Evolutionary conservation across 2,888 invertebrate species (phyloP).

Genomic region (Antitype chi): DNA sequence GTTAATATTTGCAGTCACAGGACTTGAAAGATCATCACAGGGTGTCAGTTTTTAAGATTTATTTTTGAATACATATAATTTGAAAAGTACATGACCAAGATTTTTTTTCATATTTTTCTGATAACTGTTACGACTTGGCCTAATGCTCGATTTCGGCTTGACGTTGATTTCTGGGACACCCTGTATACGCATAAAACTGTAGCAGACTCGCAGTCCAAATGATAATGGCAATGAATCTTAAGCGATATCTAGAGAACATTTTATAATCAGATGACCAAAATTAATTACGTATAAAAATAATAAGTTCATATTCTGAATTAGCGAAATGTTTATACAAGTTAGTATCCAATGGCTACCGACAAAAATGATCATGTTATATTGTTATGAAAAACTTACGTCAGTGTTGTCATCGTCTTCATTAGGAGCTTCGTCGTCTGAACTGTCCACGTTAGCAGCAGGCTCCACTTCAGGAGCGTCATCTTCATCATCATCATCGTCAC

Average conservation of each 20-base stretch:
- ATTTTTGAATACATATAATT: no score
- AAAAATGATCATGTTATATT: not conserved
- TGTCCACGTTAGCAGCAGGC: constrained; percentile 80
- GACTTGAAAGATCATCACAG: no score
- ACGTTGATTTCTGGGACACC: no score
- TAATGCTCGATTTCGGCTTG: no score
- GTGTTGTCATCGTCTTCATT: constrained; percentile 90
- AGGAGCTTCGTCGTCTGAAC: constrained; percentile 93
- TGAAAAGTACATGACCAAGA: no score
- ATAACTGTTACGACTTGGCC: no score
- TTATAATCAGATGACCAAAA: not conserved
- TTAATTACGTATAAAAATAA: no score
- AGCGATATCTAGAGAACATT: not conserved
- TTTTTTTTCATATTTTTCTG: no score
- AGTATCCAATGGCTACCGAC: not conserved
- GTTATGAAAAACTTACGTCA: constrained; percentile 77
- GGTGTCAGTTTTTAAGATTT: no score
- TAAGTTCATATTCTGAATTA: not conserved
- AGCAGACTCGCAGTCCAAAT: not conserved
- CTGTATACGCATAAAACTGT: not conserved
- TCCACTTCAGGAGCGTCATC: constrained; percentile 74
- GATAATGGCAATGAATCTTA: not conserved
- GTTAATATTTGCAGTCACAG: no score
- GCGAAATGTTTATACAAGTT: not conserved
- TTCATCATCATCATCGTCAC: constrained; percentile 85